These are phyloP conservation scores for Tauraco erythrolophus DNA, from an alignment of 2,113 vertebrate genomes.

Conservation along the genomic window DNA sequence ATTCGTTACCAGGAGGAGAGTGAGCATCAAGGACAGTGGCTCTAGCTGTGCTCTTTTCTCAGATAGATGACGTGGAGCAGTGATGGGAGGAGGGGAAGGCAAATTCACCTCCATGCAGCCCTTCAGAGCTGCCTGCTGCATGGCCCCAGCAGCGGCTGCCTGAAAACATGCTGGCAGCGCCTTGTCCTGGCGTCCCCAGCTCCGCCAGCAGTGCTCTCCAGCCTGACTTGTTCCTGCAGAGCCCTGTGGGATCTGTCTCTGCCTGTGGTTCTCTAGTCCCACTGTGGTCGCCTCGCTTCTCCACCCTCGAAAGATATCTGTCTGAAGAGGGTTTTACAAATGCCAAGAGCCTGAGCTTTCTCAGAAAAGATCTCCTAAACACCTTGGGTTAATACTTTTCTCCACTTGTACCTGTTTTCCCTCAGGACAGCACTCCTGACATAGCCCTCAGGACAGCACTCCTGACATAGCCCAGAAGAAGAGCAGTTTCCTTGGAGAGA, in stretches of 20 bases:
- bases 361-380: not conserved
- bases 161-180: not conserved
- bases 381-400: not conserved
- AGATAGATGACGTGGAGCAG: not conserved
- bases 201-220: not conserved
- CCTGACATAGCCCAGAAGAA: not conserved
- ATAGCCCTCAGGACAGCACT: not conserved
- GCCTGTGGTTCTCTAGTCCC: not conserved
- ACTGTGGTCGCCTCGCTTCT: not conserved
- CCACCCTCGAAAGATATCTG: not conserved
- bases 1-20: not conserved
- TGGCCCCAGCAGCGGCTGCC: not conserved
- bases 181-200: not conserved
- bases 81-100: not conserved
- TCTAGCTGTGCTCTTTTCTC: not conserved
- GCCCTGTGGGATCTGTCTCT: not conserved
- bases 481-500: not conserved
- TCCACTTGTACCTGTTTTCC: not conserved
- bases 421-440: not conserved
- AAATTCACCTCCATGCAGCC: conserved; percentile 17
- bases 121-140: not conserved
- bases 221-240: not conserved
- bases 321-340: not conserved
- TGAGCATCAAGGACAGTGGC: not conserved
- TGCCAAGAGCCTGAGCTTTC: not conserved